Base-by-base conservation (phyloP, 2,113 vertebrate species). In the Galbula dea region DNA sequence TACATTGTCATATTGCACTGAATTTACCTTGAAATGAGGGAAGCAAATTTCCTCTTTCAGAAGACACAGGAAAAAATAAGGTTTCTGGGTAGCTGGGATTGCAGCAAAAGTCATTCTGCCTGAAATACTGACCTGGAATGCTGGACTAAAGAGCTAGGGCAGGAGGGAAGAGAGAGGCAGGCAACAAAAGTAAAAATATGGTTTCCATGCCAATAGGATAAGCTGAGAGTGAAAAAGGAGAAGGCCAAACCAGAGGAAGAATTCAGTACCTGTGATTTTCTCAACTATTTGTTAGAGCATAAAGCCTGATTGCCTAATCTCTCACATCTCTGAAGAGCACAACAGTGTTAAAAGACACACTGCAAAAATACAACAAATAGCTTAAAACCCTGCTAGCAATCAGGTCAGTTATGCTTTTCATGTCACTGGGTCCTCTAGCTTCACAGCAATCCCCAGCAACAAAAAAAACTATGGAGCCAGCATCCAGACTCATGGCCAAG, bases 381-480 rank as follows among this genome's bases (percentile, higher is more conserved):
- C 48, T 59, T 23, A 20, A 58, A 73, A 66, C 0, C 0, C 43
- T 84, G 46, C 57, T 51, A 78, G 48, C 52, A 54, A 7, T 49
- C 65, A 71, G 46, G 41, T 45, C 77, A 43, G 6, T 6, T n/a
- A 5, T 10, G 43, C 4, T 34, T 34, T 45, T 49, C 18, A 9
- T 15, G 23, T 36, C 37, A 22, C 34, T 18, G 23, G 62, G 3
- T 36, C 67, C 54, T 12, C 11, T 43, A 43, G 55, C 55, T 69
- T 26, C 49, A 37, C n/a, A 55, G 32, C 17, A 65, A 32, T 6
- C 19, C 39, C 37, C 26, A 6, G 0, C 9, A 46, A 7, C 0
- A 66, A 51, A 22, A n/a, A 49, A 55, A 45, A 2, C 15, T 20
- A 7, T 0, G 1, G 37, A 34, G 4, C 12, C 43, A 36, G 58